Evolutionary conservation across 2,888 invertebrate species (phyloP).

Genomic region (Sinelater perroti): DNA sequence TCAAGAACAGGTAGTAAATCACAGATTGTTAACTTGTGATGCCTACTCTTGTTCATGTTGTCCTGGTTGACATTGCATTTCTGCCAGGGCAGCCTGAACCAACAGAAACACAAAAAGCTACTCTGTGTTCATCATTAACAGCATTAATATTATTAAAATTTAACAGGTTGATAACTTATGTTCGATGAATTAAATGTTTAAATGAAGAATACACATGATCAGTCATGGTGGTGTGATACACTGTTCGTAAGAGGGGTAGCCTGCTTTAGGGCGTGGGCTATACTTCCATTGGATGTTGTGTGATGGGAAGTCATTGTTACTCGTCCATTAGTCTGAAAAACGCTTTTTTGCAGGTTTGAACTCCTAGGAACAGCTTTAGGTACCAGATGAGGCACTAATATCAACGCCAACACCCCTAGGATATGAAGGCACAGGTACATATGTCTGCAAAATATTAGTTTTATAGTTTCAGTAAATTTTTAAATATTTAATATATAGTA

Average conservation of each 20-base stretch:
- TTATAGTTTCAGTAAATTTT: background rate
- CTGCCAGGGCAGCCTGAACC: background rate
- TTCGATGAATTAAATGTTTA: slow-evolving; percentile 7
- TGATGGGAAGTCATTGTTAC: slow-evolving; percentile 20
- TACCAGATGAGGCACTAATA: slow-evolving; percentile 55
- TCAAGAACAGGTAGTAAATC: slow-evolving; percentile 5
- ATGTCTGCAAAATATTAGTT: slow-evolving; percentile 50
- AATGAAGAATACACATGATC: slow-evolving; percentile 40
- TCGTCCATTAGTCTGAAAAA: slow-evolving; percentile 12
- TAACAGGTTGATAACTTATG: slow-evolving; percentile 5
- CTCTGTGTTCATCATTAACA: slow-evolving; percentile 5
- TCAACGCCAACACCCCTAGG: slow-evolving; percentile 52
- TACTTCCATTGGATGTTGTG: slow-evolving; percentile 48
- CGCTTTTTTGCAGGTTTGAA: slow-evolving; percentile 8
- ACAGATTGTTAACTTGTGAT: slow-evolving; percentile 23
- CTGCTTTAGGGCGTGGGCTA: slow-evolving; percentile 53
- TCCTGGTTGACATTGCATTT: background rate
- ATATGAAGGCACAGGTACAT: slow-evolving; percentile 62
- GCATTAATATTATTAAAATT: slow-evolving; percentile 14
- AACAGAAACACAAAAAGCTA: slow-evolving; percentile 4
- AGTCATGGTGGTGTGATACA: slow-evolving; percentile 55
- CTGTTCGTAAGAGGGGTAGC: slow-evolving; percentile 56
- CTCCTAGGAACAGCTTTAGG: slow-evolving; percentile 48
- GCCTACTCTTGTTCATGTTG: slow-evolving; percentile 11
- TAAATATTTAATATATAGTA: background rate